Percentiles rank a stretch among this genome's conserved stretches.
These are phyloP conservation scores for Hippopotamyrus pictus DNA, from an alignment of 2,797 vertebrate species.

Conservation along the genomic window DNA sequence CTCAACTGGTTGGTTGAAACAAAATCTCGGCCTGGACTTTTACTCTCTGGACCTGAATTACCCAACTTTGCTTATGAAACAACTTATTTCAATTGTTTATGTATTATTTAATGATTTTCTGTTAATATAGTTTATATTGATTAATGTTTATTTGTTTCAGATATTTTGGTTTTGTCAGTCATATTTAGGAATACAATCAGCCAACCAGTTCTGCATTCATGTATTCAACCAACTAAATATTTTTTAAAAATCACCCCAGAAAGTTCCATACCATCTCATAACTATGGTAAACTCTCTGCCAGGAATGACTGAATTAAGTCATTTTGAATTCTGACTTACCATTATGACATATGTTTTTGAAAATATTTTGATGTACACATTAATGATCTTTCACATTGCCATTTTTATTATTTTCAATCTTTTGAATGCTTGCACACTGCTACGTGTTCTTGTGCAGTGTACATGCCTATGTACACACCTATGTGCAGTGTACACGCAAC, in stretches of 20 bases:
- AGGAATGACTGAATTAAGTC: not conserved
- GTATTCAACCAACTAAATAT: not conserved
- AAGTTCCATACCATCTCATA: not conserved
- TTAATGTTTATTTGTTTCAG: not conserved
- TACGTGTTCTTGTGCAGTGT: too few species aligned
- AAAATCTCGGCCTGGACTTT: not conserved
- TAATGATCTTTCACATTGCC: too few species aligned
- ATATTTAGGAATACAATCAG: not conserved
- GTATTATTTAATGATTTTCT: not conserved
- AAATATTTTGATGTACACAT: too few species aligned
- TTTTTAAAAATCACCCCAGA: not conserved
- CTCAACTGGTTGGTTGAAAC: not conserved
- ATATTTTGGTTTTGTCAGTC: not conserved
- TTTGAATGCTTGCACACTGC: too few species aligned
- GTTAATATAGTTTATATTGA: not conserved
- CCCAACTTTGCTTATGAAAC: not conserved
- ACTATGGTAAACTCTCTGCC: not conserved
- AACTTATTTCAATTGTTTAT: not conserved
- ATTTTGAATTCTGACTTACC: not conserved
- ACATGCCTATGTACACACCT: too few species aligned
- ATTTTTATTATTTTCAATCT: too few species aligned
- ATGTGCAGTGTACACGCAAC: too few species aligned
- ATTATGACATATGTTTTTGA: too few species aligned
- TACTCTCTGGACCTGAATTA: not conserved
- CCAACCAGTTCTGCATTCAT: not conserved